Conservation (phyloP, 2,888 invertebrate species). For the Brachyptera risi region DNA sequence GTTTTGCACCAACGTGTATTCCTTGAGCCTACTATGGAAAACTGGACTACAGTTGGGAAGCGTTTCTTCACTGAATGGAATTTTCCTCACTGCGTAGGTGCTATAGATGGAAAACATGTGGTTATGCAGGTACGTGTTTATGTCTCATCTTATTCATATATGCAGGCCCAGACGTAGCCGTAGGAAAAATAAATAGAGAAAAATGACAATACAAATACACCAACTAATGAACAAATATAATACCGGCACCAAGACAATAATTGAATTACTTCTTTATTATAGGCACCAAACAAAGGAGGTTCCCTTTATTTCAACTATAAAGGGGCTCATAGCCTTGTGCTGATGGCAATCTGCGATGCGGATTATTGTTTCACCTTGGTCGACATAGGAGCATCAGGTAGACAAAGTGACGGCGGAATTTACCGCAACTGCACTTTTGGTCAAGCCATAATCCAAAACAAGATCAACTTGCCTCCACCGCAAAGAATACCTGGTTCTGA, state of each 20-base stretch:
- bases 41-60: conserved; percentile 30
- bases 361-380: conserved; percentile 31
- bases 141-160: too few relatives aligned
- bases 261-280: background rate
- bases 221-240: too few relatives aligned
- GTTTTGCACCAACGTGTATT: background rate
- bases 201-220: background rate
- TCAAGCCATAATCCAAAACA: background rate
- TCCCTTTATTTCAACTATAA: conserved; percentile 12
- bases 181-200: conserved; percentile 28
- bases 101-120: too few relatives aligned
- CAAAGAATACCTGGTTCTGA: background rate
- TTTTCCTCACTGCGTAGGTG: conserved; percentile 35
- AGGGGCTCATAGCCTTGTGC: conserved; percentile 31
- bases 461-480: background rate
- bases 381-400: conserved; percentile 16
- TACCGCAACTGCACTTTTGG: conserved; percentile 18
- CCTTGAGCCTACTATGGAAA: conserved; percentile 27
- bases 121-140: too few relatives aligned
- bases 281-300: background rate
- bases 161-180: conserved; percentile 33
- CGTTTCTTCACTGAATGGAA: conserved; percentile 30
- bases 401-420: conserved; percentile 25
- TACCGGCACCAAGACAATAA: background rate
- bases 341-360: conserved; percentile 34